These are phyloP conservation scores for Nasua narica DNA, from an alignment of 2,797 vertebrate genomes.

Conservation along the genomic window DNA sequence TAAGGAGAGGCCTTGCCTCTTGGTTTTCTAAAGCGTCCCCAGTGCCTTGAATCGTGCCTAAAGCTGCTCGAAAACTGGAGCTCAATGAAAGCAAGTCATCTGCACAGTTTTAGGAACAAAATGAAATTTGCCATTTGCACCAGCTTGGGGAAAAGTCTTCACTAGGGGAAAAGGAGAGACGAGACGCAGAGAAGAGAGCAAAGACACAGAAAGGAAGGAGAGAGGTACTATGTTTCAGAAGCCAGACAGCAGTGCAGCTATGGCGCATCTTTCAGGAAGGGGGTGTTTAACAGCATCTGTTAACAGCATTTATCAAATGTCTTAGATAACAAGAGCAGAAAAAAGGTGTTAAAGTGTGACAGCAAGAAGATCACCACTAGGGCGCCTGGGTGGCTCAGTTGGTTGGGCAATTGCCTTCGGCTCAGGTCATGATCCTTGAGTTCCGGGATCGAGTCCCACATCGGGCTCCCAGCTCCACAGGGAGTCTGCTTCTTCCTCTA, in stretches of 20 bases:
- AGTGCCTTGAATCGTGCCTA: background rate
- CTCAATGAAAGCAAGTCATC: background rate
- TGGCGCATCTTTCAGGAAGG: background rate
- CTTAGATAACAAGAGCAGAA: background rate
- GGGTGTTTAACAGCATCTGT: background rate
- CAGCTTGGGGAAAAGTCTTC: background rate
- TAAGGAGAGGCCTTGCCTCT: background rate
- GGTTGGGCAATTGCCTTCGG: too few relatives aligned
- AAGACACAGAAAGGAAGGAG: background rate
- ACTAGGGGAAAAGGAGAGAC: background rate
- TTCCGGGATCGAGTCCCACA: too few relatives aligned
- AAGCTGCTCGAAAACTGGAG: background rate
- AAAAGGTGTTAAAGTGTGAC: background rate
- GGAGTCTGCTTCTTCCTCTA: too few relatives aligned
- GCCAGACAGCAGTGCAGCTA: background rate
- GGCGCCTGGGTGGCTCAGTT: too few relatives aligned
- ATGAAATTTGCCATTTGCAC: background rate
- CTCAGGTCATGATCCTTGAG: too few relatives aligned
- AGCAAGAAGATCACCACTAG: background rate
- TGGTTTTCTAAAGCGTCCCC: background rate
- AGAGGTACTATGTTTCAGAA: background rate
- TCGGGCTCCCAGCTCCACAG: too few relatives aligned
- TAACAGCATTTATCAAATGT: too few relatives aligned
- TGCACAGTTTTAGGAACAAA: background rate
- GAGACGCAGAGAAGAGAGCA: background rate